Percentiles rank a stretch among this genome's conserved stretches.
phyloP scores from a whole-genome alignment of 2,113 vertebrate genomes.

The Pygathrix nemaeus region DNA sequence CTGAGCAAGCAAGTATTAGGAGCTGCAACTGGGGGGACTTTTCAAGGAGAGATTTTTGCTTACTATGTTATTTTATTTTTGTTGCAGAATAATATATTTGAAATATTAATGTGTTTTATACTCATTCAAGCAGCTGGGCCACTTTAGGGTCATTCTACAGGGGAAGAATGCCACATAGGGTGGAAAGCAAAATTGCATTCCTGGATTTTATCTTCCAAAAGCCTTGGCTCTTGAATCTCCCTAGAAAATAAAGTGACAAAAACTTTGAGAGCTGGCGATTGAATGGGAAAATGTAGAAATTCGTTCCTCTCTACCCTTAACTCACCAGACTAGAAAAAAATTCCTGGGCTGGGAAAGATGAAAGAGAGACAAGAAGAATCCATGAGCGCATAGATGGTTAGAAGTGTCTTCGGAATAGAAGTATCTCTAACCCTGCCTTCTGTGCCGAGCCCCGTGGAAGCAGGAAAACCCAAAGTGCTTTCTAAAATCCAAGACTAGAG shows the following conservation, averaged over 20 bases:
- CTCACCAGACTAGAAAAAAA: neutral
- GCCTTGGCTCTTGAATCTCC: neutral
- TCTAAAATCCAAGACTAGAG: neutral
- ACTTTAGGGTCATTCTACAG: neutral
- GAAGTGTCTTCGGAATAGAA: too few relatives aligned
- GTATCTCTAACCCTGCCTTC: neutral
- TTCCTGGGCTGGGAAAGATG: neutral
- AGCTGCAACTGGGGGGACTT: neutral
- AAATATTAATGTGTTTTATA: neutral
- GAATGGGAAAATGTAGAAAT: neutral
- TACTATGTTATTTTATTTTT: neutral
- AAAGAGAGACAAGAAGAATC: neutral
- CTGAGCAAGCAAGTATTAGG: neutral
- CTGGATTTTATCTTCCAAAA: neutral
- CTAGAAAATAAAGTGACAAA: neutral
- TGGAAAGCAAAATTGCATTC: neutral
- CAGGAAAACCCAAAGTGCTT: neutral
- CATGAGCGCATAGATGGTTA: accelerated
- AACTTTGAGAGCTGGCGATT: neutral
- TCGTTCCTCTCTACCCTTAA: neutral
- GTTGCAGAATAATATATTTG: neutral
- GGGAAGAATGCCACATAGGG: neutral
- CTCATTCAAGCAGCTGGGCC: neutral
- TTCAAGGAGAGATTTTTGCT: neutral
- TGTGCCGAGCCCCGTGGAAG: neutral